Evolutionary conservation across 2,113 vertebrate species (phyloP).

Genomic region (Micromys minutus): DNA sequence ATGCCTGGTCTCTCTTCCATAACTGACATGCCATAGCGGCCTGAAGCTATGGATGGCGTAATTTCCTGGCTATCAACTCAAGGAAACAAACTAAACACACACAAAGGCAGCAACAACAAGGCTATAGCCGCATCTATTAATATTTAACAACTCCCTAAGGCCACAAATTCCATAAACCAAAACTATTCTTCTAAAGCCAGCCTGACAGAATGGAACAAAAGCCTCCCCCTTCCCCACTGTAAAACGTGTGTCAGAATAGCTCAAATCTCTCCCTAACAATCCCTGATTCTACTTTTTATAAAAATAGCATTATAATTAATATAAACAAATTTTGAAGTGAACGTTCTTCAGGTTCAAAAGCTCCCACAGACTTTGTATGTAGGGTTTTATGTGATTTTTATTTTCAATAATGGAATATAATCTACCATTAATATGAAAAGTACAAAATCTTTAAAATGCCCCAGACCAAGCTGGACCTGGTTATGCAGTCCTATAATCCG

Average conservation of each 20-base stretch:
- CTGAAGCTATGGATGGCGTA: slow-evolving; percentile 1
- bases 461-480: background rate
- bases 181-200: background rate
- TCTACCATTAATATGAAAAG: slow-evolving; percentile 25
- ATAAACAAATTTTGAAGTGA: background rate
- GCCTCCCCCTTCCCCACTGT: no score
- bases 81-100: background rate
- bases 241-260: background rate
- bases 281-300: background rate
- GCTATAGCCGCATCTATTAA: background rate
- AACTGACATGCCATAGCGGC: background rate
- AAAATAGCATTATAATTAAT: background rate
- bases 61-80: slow-evolving; percentile 23
- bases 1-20: slow-evolving; percentile 27
- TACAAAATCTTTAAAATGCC: slow-evolving; percentile 13
- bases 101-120: background rate
- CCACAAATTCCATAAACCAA: slow-evolving; percentile 37
- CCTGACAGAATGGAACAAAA: background rate
- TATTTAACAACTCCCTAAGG: background rate
- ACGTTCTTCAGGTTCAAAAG: background rate
- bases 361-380: background rate
- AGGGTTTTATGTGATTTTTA: background rate
- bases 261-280: background rate
- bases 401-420: slow-evolving; percentile 50
- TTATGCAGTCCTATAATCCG: background rate